A percentile compares a stretch with the other conserved stretches of the same genome.
Evolutionary conservation across 2,888 invertebrate species (phyloP).

Genomic region (Gnatocerus cornutus): DNA sequence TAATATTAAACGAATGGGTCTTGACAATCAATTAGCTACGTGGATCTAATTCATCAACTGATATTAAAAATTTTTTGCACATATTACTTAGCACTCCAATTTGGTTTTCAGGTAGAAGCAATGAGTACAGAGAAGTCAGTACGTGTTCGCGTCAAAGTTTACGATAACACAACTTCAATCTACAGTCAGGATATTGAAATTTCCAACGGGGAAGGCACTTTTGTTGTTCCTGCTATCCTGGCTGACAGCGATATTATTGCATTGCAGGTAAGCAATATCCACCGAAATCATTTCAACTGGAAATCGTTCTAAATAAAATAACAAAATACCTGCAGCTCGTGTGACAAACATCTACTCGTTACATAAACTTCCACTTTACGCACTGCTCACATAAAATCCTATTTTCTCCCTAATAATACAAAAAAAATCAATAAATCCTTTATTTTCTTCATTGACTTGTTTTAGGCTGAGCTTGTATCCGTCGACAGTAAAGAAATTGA

Average conservation of each 20-base stretch:
- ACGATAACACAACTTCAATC: slow-evolving; percentile 80
- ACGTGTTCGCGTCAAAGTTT: slow-evolving; percentile 79
- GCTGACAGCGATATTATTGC: slow-evolving; percentile 79
- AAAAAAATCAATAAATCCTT: no score
- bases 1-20: no score
- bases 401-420: no score
- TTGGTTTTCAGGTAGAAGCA: slow-evolving; percentile 76
- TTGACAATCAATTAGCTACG: no score
- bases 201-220: slow-evolving; percentile 78
- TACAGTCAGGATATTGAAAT: slow-evolving; percentile 83
- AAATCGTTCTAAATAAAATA: slow-evolving; percentile 13
- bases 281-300: no score
- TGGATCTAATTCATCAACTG: no score
- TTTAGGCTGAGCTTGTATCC: slow-evolving; percentile 79
- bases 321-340: no score
- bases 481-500: slow-evolving; percentile 82
- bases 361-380: no score
- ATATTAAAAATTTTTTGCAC: no score
- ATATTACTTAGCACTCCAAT: no score
- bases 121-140: slow-evolving; percentile 80
- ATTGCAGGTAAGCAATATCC: slow-evolving; percentile 73
- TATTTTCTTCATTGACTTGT: slow-evolving; percentile 67
- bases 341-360: no score
- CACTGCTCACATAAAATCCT: no score
- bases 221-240: slow-evolving; percentile 80